Evolutionary conservation across 2,113 vertebrate species (phyloP), one percentile per base, ranked within the genome.

Genomic region (Sprattus sprattus): DNA sequence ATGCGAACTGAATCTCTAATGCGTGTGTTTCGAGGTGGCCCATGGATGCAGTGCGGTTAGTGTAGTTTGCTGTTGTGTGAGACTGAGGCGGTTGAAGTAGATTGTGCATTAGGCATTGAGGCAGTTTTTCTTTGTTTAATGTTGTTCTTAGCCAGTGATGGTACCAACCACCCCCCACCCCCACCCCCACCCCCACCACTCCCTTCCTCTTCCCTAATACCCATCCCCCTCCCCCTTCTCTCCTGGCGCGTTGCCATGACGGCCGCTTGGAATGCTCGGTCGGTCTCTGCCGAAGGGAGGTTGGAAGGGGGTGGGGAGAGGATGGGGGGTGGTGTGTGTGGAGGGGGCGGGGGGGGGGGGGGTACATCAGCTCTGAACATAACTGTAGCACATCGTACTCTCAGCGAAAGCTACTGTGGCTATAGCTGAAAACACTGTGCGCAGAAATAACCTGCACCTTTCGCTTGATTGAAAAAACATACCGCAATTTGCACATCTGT

Each of bases 211-310:
- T 32, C 25, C 25, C 25, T n/a, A 13, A 13, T 28, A 32, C 64
- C 64, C 64, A 71, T 28, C 49, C 28, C 49, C 52, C 82, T 32
- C 10, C 64, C 83, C 88, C 81, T 86, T 87, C 84, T 32, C 88
- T 88, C 54, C 46, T 91, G 90, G 93, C 91, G 88, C 83, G 94
- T 94, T 95, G 92, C 93, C 93, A 95, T 94, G 93, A 93, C 92
- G 92, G 92, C 93, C 92, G 92, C 93, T 92, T 94, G 94, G 92
- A 91, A 90, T 89, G 91, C 91, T 91, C 89, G 75, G 84, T 91
- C 91, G 9, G 88, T 71, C 64, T 71, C 25, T 71, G 64, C 64
- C 25, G 64, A 71, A 8, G 52, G 64, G 64, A 71, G 64, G 64
- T 28, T 71, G 64, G 22, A 25, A 54, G 52, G 52, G 64, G 64